Evolutionary conservation across 1,140 invertebrate genomes (phyloP).

Genomic region (Solen grandis): DNA sequence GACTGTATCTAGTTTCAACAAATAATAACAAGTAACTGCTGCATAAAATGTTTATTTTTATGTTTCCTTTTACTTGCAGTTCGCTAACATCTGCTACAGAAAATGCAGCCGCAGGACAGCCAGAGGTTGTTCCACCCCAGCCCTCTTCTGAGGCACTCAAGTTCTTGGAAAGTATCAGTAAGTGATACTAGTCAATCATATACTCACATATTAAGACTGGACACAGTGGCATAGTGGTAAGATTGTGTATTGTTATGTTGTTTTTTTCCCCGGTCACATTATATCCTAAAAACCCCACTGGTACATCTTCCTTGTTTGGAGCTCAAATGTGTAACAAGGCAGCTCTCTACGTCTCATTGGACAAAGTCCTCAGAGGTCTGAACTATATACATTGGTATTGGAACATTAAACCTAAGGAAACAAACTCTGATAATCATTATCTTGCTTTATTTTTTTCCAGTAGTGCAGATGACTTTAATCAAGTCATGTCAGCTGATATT

Average conservation of each 20-base stretch:
- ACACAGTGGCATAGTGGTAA: no score
- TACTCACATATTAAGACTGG: neutral
- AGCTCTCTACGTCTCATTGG: neutral
- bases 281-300: neutral
- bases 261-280: neutral
- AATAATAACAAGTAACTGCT: no score
- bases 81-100: conserved; percentile 34
- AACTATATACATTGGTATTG: no score
- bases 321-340: neutral
- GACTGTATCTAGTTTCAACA: no score
- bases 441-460: no score
- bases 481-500: no score
- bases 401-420: no score
- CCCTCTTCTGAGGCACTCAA: conserved; percentile 60
- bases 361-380: no score
- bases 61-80: conserved; percentile 6
- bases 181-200: neutral
- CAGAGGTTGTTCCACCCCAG: conserved; percentile 24
- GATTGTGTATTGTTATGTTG: neutral
- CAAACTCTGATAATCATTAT: no score
- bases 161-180: conserved; percentile 65
- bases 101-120: neutral
- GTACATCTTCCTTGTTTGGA: neutral
- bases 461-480: no score
- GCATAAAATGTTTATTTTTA: no score